Evolutionary conservation across 1,140 invertebrate species (phyloP), one percentile per base, ranked within the genome.

Genomic region (Mya arenaria): DNA sequence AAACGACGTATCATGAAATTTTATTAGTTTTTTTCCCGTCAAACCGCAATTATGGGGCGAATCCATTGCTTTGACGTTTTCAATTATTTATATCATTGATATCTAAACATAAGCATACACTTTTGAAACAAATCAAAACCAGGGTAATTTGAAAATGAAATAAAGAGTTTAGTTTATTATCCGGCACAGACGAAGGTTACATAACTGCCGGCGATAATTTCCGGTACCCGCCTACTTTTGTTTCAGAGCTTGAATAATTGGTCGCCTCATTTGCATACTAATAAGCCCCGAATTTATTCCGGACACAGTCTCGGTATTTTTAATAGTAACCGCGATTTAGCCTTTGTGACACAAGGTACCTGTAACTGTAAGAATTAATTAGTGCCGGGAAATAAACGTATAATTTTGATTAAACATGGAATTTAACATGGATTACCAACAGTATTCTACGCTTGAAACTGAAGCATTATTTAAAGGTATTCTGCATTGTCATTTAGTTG

Each of bases 381-480:
- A 77, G 74, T 80, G 41, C 37, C 63, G 44, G 34, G 58, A 73
- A 56, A 73, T 77, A 17, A 66, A 77, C 58, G 52, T 65, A 37
- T 60, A 79, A 77, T 58, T 74, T 41, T 62, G 71, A 73, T 73
- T 71, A 37, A 79, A 65, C 39, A 86, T 88, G 87, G 87, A 86
- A 52, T 88, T 83, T 55, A n/a, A 17, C 48, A 52, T n/a, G n/a
- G n/a, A n/a, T n/a, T n/a, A n/a, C n/a, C n/a, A n/a, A n/a, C n/a
- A 52, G 17, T 52, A 52, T 52, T 71, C 79, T 23, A 66, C 78
- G 8, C 84, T 88, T 75, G 87, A 88, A 74, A 74, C 82, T 23
- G 87, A 88, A 34, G 84, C 84, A 0, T 68, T 88, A 32, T 58
- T 87, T 30, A 87, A 89, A 89, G 87, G 87, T 89, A 82, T 23